phyloP scores from a whole-genome alignment of 1,140 invertebrate genomes.

The Anthonomus grandis region DNA sequence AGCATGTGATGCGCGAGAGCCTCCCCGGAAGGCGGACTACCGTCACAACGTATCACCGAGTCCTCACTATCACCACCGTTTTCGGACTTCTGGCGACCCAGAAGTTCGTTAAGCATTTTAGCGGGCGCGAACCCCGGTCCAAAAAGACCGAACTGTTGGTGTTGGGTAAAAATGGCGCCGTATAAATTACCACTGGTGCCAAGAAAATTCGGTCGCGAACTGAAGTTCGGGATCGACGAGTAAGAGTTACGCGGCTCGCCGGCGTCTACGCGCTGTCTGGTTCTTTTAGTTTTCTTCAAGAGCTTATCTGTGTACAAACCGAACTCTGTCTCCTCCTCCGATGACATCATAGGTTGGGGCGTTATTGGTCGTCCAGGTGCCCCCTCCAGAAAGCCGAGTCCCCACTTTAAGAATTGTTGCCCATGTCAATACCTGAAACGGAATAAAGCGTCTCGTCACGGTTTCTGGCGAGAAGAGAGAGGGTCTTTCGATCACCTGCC shows the following conservation, averaged over 20 bases:
- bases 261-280: slow-evolving; percentile 91
- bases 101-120: slow-evolving; percentile 80
- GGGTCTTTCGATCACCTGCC: slow-evolving; percentile 31
- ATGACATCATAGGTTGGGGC: slow-evolving; percentile 86
- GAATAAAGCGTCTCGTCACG: slow-evolving; percentile 29
- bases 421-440: slow-evolving; percentile 50
- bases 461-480: slow-evolving; percentile 25
- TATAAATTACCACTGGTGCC: slow-evolving; percentile 69
- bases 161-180: slow-evolving; percentile 74
- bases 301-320: slow-evolving; percentile 86
- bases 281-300: slow-evolving; percentile 84
- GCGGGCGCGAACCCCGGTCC: slow-evolving; percentile 74
- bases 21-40: slow-evolving; percentile 55
- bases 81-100: slow-evolving; percentile 64
- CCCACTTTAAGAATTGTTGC: slow-evolving; percentile 51
- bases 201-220: slow-evolving; percentile 79
- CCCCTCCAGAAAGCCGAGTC: slow-evolving; percentile 47
- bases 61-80: slow-evolving; percentile 42
- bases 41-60: slow-evolving; percentile 45
- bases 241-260: slow-evolving; percentile 90
- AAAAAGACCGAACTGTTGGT: slow-evolving; percentile 74
- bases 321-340: slow-evolving; percentile 85
- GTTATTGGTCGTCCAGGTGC: slow-evolving; percentile 60
- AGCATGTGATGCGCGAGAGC: slow-evolving; percentile 79
- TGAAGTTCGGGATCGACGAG: slow-evolving; percentile 82